Base-by-base conservation (phyloP, 2,113 vertebrate genomes). In the Megaceryle torquata region DNA sequence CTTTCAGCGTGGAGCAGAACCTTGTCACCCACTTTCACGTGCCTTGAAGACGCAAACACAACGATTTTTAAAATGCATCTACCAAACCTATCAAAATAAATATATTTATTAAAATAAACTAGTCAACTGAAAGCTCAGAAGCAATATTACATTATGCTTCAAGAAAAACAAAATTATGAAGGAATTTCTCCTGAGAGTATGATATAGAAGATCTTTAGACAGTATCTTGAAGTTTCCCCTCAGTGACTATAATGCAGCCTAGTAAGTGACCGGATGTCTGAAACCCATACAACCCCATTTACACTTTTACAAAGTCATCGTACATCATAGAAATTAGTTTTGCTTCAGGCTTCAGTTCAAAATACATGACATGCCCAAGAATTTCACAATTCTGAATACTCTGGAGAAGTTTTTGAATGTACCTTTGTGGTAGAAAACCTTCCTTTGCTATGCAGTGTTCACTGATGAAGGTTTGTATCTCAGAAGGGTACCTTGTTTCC, bases 1-100 rank as follows among this genome's bases (percentile, higher is more conserved):
- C 25, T 82, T 69, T 44, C 54, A 86, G 70, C 0, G 0, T 24
- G 8, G 18, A 69, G 13, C 59, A 89, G 35, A 86, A 78, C 0
- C 0, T 6, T 75, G 61, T 17, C 54, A 91, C 31, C 71, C 74
- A n/a, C 31, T 65, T 65, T 65, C 56, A 63, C 0, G 0, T 11
- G 12, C 53, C 53, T 8, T 75, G 33, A 83, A 86, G 56, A 87
- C 1, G 3, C 29, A 86, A 82, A 69, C 9, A 68, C 0, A 1
- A 61, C 11, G 44, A 60, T 44, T 83, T 84, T 75, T 35, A 76
- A 89, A 95, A 91, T 63, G 82, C 69, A 76, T 22, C 29, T 39
- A 80, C 5, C 18, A 88, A 72, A 76, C 22, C 29, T 39, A 80
- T 6, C 18, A 88, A 86, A 80, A 91, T 16, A 54, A 54, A 54